Conservation (phyloP, 2,888 invertebrate species). For the Pammene aurita region DNA sequence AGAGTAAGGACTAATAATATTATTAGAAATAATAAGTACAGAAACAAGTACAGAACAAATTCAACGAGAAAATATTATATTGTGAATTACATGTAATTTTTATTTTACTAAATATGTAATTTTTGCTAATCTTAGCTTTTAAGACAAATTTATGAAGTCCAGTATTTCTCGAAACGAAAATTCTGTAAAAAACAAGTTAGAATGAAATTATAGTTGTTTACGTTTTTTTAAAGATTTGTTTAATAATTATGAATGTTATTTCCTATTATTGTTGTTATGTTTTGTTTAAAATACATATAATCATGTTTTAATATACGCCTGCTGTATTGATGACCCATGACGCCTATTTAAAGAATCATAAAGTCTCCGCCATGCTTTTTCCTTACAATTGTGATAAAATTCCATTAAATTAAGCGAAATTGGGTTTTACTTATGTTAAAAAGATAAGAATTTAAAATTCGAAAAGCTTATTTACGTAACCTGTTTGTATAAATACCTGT, state of each 20-base stretch:
- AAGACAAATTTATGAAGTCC: background rate
- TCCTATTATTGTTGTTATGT: background rate
- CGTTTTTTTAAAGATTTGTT: background rate
- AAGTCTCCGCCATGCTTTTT: background rate
- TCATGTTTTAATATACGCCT: background rate
- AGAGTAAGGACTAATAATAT: too few species aligned
- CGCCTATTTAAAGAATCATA: background rate
- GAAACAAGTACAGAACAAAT: too few species aligned
- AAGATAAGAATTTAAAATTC: too few species aligned
- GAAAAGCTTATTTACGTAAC: too few species aligned
- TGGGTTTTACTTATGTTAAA: too few species aligned
- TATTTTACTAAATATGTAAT: background rate
- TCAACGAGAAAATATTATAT: background rate
- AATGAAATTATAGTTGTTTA: background rate
- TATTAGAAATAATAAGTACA: too few species aligned
- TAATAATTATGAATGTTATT: slow-evolving; percentile 1
- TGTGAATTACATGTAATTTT: background rate
- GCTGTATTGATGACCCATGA: background rate
- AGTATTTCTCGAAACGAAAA: background rate
- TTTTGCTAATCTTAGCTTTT: slow-evolving; percentile 1
- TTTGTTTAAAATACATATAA: background rate
- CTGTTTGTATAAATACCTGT: too few species aligned
- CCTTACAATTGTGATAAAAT: background rate
- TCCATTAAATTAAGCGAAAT: too few species aligned
- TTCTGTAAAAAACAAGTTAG: background rate